Base-by-base conservation (phyloP, 2,113 vertebrate genomes). In the Willisornis vidua region DNA sequence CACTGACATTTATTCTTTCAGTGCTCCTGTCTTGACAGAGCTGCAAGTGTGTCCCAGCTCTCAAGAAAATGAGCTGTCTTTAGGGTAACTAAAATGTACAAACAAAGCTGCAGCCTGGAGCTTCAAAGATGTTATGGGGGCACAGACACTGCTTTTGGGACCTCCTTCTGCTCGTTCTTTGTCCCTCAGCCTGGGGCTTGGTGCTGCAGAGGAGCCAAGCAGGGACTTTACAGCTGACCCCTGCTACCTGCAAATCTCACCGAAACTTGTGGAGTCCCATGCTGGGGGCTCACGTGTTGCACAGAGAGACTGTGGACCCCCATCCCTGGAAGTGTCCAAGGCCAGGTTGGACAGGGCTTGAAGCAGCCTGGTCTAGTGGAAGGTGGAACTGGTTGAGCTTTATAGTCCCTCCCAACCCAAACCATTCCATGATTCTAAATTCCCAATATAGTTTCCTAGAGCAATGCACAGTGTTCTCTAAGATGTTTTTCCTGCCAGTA, bases 141-240 rank as follows among this genome's bases (percentile, higher is more conserved):
- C 24, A 14, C n/a, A 46, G 68, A 7, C 9, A 0, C 26, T 26
- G 54, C 52, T 55, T 49, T 12, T 1, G 33, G 46, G n/a, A 35
- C 54, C 46, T 57, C 68, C 29, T 51, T n/a, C 37, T 84, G 45
- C 46, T 85, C 1, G 0, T 55, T 78, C 59, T 37, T 61, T 35
- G 18, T 12, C 11, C 25, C 8, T 37, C 48, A 6, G 16, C 0
- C 0, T 2, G 7, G 48, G 39, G 18, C 62, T 31, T 10, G 17
- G 2, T 29, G 82, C 10, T 16, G 5, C 48, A 10, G 54, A 52
- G 52, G 20, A 68, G 41, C 6, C 3, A 5, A 29, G 39, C 3
- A 3, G 55, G 31, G 57, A 5, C 0, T 66, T 87, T 11, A 9
- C 46, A 55, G 5, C 70, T 33, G 80, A 8, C 0, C 2, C 24